These are phyloP conservation scores for Choloepus didactylus DNA, from an alignment of 2,797 vertebrate genomes.

Conservation along the genomic window DNA sequence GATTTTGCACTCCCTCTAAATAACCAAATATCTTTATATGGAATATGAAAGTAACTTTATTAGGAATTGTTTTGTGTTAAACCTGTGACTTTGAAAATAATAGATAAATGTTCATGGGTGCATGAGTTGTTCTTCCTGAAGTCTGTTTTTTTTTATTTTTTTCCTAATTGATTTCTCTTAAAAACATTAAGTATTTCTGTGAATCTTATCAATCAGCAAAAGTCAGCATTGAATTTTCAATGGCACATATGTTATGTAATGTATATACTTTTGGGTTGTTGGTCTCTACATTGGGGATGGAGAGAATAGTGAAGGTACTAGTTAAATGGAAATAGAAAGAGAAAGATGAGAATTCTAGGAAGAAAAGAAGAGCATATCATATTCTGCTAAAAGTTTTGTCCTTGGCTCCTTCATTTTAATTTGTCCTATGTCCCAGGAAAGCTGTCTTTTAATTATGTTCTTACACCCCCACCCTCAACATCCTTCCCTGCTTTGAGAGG, in stretches of 20 bases:
- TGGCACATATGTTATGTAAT: background rate
- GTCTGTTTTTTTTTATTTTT: background rate
- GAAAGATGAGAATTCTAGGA: background rate
- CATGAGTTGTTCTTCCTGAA: background rate
- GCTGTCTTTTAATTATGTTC: background rate
- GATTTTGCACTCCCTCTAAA: slow-evolving; percentile 18
- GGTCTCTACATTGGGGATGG: background rate
- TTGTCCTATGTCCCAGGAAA: background rate
- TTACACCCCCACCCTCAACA: background rate
- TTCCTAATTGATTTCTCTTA: slow-evolving; percentile 47
- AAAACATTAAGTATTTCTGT: slow-evolving; percentile 52
- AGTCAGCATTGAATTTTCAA: slow-evolving; percentile 21
- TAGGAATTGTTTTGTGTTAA: slow-evolving; percentile 26
- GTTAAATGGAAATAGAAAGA: background rate
- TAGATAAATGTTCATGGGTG: background rate
- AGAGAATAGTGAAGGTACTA: background rate
- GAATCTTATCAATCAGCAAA: background rate
- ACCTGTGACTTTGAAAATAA: background rate
- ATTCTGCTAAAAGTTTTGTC: background rate
- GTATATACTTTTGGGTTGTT: background rate
- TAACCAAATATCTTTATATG: slow-evolving; percentile 4
- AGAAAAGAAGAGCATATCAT: background rate
- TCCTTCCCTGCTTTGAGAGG: background rate
- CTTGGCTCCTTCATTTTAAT: background rate
- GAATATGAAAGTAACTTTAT: slow-evolving; percentile 30